phyloP scores from a whole-genome alignment of 2,113 vertebrate genomes.

The Onychostruthus taczanowskii region DNA sequence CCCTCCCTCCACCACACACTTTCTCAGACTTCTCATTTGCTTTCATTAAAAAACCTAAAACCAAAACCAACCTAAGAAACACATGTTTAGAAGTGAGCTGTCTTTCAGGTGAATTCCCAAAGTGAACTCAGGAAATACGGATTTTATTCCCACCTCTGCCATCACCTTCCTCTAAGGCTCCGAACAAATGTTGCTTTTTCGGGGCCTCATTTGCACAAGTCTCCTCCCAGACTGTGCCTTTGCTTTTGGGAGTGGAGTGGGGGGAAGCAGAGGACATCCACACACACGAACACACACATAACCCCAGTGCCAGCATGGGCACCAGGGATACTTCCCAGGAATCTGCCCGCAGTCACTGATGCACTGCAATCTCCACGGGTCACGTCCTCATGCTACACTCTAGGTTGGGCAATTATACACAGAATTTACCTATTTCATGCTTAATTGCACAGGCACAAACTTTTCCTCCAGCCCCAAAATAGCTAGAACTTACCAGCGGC shows the following conservation, averaged over 20 bases:
- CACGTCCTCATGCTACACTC: background rate
- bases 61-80: background rate
- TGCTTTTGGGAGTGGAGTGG: background rate
- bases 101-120: background rate
- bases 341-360: background rate
- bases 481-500: background rate
- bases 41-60: background rate
- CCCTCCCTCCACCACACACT: background rate
- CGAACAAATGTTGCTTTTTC: accelerated
- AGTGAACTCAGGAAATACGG: accelerated
- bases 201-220: background rate
- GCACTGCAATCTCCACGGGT: background rate
- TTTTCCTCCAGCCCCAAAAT: background rate
- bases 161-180: background rate
- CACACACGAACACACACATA: background rate
- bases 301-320: accelerated
- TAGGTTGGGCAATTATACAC: slow-evolving; percentile 26
- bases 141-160: background rate
- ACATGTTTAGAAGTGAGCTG: background rate
- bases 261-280: background rate
- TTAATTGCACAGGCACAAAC: slow-evolving; percentile 48
- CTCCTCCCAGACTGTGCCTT: background rate
- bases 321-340: background rate
- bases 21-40: background rate
- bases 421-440: slow-evolving; percentile 60